These are phyloP conservation scores for Mus pahari DNA, from an alignment of 2,113 vertebrate genomes.

Conservation along the genomic window DNA sequence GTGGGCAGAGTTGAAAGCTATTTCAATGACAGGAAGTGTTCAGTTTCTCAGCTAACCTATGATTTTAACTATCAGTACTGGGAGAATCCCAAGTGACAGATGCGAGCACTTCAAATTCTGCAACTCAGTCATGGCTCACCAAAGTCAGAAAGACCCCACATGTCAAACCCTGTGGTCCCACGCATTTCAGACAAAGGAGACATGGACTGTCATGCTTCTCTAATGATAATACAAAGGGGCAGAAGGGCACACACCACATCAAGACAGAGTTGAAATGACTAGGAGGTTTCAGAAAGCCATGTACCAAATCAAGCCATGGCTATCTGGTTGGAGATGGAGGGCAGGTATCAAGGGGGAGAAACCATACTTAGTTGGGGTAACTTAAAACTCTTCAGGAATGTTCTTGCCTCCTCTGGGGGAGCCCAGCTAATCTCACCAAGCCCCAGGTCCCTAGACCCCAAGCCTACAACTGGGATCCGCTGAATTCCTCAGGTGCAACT, in stretches of 20 bases:
- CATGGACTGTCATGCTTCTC: neutral
- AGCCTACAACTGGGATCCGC: neutral
- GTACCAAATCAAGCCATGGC: neutral
- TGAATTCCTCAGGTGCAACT: too few species aligned
- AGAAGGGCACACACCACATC: neutral
- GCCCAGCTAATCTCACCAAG: neutral
- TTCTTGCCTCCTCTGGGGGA: neutral
- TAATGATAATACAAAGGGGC: neutral
- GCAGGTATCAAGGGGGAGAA: neutral
- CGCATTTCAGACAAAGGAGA: neutral
- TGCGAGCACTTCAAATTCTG: neutral
- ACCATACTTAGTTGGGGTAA: too few species aligned
- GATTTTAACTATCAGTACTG: slow-evolving; percentile 4
- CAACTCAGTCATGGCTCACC: neutral
- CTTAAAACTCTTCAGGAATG: neutral
- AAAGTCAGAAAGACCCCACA: neutral
- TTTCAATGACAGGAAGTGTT: neutral
- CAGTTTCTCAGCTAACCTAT: neutral
- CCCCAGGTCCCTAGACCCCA: too few species aligned
- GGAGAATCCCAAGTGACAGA: neutral
- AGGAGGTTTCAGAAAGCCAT: neutral
- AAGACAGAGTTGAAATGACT: neutral
- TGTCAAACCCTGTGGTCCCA: neutral
- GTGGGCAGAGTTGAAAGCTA: neutral
- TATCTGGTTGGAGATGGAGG: neutral